Base-by-base conservation (phyloP, 2,797 vertebrate genomes). In the Orestias chungarensis region DNA sequence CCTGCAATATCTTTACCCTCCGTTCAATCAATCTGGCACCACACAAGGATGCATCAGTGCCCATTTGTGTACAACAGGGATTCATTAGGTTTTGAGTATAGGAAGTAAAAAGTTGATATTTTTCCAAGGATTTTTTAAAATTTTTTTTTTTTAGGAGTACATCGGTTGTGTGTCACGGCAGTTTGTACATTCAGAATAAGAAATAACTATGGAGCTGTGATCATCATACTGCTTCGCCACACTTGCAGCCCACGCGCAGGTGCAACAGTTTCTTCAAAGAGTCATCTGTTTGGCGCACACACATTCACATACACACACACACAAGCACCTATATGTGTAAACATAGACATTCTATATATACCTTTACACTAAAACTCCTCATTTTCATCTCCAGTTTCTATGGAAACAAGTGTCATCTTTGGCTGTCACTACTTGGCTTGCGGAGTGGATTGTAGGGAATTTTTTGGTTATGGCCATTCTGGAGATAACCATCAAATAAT, bases 301-400 rank as follows among this genome's bases (percentile, higher is more conserved):
- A 52, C 46, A 47, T 20, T 6, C 49, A 10, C 47, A n/a, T 23
- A 4, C 47, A 50, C n/a, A 52, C 20, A 47, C 70, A 42, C 77
- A 44, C 50, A 54, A 55, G 50, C 50, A 68, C 65, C 62, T 42
- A 67, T 49, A 68, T 62, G 70, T 27, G 70, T 7, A 68, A 59
- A 77, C 76, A 83, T 73, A 87, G 77, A 85, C 62, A 4, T 66
- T 66, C 88, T 92, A 90, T 90, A 91, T 72, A 92, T 90, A 91
- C 87, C 78, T 82, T 85, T 91, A 89, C 83, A 76, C 82, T 84
- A 84, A 81, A 81, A 89, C 50, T 57, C 76, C 88, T 88, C 78
- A 86, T 90, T 90, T 88, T 86, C 76, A 52, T 85, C 68, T 73
- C 74, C 68, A 2, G 85, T 92, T 92, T 82, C 92, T 67, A 89